Base-by-base conservation (phyloP, 2,113 vertebrate genomes). In the Cyanoramphus novaezelandiae region DNA sequence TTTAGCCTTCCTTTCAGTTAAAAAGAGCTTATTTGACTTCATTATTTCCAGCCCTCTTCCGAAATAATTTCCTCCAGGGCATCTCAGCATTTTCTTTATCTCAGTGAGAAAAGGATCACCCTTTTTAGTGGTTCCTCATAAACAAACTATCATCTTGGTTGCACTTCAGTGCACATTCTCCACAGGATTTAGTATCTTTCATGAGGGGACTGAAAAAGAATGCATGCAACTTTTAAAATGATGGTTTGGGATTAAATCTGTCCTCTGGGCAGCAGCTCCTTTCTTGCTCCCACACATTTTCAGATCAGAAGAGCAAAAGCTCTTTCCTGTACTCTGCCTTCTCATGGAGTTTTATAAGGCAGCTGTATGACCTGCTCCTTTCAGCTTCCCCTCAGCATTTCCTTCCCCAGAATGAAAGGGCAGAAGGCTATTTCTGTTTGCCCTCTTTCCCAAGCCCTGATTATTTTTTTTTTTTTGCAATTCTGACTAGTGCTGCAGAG, bases 71-170 rank as follows among this genome's bases (percentile, higher is more conserved):
- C 70, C 95, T 86, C 69, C 68, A 71, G 27, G 69, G 84, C 76
- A 90, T 64, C 78, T 95, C 74, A 71, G 63, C 71, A 57, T 92
- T 96, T 91, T 81, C 62, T 92, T 65, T 81, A 59, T 82, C 79
- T 92, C 49, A 55, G 63, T 83, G 49, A 4, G 37, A 94, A 86
- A 82, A 72, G 31, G 75, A 80, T 92, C 74, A 87, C 50, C 33
- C 65, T 91, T 88, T 91, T 75, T 55, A 93, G 92, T 80, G 87
- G 57, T 69, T 96, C 72, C 85, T 93, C 87, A 88, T 83, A 96
- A 89, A 93, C 89, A 92, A 96, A 90, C 86, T 76, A 90, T 86
- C 85, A 91, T 71, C 77, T 77, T 90, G 77, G 91, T 80, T 80
- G 82, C 88, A 81, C 70, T 88, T 96, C 90, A 96, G 9, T 79